Evolutionary conservation across 2,797 vertebrate genomes (phyloP), one percentile per base, ranked within the genome.

Genomic region (Crypturellus tataupa): DNA sequence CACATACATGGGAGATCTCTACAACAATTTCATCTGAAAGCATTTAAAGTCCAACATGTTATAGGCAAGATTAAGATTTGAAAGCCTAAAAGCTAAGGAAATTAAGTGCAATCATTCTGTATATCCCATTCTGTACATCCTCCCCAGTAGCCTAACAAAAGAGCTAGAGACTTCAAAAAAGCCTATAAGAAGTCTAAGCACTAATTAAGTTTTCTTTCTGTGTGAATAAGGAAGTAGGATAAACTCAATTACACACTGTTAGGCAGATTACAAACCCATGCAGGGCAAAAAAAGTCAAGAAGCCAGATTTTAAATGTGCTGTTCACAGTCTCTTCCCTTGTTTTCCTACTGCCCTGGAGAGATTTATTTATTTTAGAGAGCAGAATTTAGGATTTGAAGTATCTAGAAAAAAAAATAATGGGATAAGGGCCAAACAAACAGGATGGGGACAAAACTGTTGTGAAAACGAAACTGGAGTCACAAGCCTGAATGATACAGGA

Each of bases 21-120:
- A 62, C 55, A 44, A 42, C 73, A 91, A 68, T 56, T 71, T 87
- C 68, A 86, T 13, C 70, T 88, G 64, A 71, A 93, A 93, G 44
- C 62, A 58, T 71, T 93, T 90, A 16, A 75, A 77, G 12, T 40
- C 83, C 72, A 29, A 64, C 59, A 24, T 5, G 31, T 67, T n/a
- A 67, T 39, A 85, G 6, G n/a, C 44, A 84, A 65, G 49, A 78
- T 78, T 59, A 77, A 75, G 25, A 87, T 19, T 78, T 75, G 40
- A 77, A 85, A 92, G 44, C 47, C 49, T 33, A 59, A 55, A 23
- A 72, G 33, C 53, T 33, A 80, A 79, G 78, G 56, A 76, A 86
- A 73, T 56, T 7, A 31, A 1, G 6, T 56, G n/a, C 46, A 59
- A 42, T 31, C 46, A 40, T 9, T 55, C 83, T 90, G 27, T n/a